Percentiles rank a stretch among this genome's conserved stretches.
Conservation (phyloP, 2,113 vertebrate species). For the Neomonachus schauinslandi region DNA sequence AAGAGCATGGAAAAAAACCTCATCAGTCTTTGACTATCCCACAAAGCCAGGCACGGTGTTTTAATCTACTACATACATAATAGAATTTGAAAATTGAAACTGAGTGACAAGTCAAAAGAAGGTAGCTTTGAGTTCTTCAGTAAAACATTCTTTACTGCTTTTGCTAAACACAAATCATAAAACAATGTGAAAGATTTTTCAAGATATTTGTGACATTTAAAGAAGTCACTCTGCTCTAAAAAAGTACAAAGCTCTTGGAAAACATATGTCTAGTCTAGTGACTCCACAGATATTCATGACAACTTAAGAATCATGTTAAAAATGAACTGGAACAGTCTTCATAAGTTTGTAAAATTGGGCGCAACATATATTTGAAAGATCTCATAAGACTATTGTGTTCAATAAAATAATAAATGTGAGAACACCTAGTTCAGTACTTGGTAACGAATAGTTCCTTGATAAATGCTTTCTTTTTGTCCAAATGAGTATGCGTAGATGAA, state of each 20-base stretch:
- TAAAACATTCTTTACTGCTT: background rate
- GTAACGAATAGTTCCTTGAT: slow-evolving; percentile 1
- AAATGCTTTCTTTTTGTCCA: slow-evolving; percentile 47
- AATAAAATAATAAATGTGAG: slow-evolving; percentile 10
- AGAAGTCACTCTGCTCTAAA: background rate
- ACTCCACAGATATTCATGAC: background rate
- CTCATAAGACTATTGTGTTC: background rate
- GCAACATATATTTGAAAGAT: slow-evolving; percentile 21
- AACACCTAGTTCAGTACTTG: background rate
- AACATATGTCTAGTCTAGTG: background rate
- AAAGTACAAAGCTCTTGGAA: background rate
- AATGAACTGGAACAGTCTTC: background rate
- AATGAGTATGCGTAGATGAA: slow-evolving; percentile 12
- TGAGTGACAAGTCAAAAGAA: background rate
- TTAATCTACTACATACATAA: background rate
- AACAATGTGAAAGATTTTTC: slow-evolving; percentile 6
- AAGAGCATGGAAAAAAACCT: background rate
- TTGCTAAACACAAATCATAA: slow-evolving; percentile 25
- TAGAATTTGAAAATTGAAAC: background rate
- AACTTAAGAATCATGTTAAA: slow-evolving; percentile 16
- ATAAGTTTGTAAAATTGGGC: background rate
- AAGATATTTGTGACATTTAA: slow-evolving; percentile 24
- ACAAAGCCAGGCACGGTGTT: background rate
- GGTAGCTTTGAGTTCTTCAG: background rate
- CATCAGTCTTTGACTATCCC: background rate